phyloP scores from a whole-genome alignment of 2,888 invertebrate species.

The Germaria angustata region DNA sequence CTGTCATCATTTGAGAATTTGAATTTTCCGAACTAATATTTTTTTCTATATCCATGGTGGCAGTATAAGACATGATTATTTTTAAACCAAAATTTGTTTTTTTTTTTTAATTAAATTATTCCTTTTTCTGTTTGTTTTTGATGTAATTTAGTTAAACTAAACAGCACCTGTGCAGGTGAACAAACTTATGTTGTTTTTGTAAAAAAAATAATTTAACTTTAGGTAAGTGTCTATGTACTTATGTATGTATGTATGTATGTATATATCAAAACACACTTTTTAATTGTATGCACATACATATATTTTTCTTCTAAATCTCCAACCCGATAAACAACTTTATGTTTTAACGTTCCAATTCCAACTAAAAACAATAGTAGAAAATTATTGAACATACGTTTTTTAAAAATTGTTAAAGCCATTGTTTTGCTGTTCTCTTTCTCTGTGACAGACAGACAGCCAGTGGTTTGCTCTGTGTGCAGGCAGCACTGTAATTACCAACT shows the following conservation, averaged over 20 bases:
- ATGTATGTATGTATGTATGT: neutral
- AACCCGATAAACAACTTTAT: constrained; percentile 64
- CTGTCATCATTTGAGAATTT: constrained; percentile 56
- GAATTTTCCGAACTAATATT: constrained; percentile 66
- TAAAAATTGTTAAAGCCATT: constrained; percentile 42
- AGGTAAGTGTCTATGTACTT: too few relatives aligned
- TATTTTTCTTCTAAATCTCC: constrained; percentile 1
- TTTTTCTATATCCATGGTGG: constrained; percentile 68
- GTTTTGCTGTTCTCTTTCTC: constrained; percentile 28
- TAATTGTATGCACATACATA: neutral
- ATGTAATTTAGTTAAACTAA: neutral
- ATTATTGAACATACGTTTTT: constrained; percentile 24
- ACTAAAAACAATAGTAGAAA: constrained; percentile 70
- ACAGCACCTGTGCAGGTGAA: neutral
- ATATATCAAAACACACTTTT: neutral
- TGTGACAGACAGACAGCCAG: neutral
- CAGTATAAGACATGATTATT: constrained; percentile 61
- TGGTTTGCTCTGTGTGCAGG: neutral
- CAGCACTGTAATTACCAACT: constrained; percentile 10
- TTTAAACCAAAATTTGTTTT: too few relatives aligned
- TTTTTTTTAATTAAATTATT: neutral
- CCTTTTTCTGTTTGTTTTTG: too few relatives aligned
- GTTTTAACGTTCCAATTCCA: constrained; percentile 74
- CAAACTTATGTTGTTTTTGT: constrained; percentile 12
- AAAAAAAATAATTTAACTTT: constrained; percentile 1